Evolutionary conservation across 2,888 invertebrate genomes (phyloP), one percentile per base, ranked within the genome.

Genomic region (Phasia obesa): DNA sequence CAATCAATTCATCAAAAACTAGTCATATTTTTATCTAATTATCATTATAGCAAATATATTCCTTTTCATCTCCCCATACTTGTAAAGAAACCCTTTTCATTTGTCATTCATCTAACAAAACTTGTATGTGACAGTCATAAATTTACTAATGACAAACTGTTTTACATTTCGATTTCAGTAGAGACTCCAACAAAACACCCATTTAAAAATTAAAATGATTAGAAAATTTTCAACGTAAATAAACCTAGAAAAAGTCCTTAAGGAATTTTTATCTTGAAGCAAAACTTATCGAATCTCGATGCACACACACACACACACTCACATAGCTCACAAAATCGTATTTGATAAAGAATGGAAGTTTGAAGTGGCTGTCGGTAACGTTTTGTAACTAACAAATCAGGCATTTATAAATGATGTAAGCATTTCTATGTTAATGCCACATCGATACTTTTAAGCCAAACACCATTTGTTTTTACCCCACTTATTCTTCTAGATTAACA

Each of bases 331-430:
- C n/a, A 55, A 27, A 42, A 27, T n/a, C 9, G 11, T 31, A 67
- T 17, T 19, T 15, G n/a, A n/a, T 51, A 31, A 65, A 23, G 67
- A 53, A 13, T 51, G 35, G 9, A 67, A 67, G 59, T 73, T 65
- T 55, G 25, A 44, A 74, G 59, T 62, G 79, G 57, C 53, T 73
- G 62, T 70, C 59, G 27, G 87, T 87, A 88, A 88, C 89, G 86
- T 90, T 90, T 89, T 89, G 89, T 90, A 89, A 89, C 88, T 89
- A 89, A 88, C 89, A 89, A 89, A 89, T 89, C 89, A 89, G 89
- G 88, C 89, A 89, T 89, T 89, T 89, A 89, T 90, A 89, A 89
- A 90, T 90, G 89, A 89, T 89, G 88, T 88, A 89, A 87, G 89
- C 88, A 88, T 85, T 87, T 60, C 76, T 42, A 67, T 70, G 69